Conservation (phyloP, 2,888 invertebrate genomes). For the Dolomedes plantarius region DNA sequence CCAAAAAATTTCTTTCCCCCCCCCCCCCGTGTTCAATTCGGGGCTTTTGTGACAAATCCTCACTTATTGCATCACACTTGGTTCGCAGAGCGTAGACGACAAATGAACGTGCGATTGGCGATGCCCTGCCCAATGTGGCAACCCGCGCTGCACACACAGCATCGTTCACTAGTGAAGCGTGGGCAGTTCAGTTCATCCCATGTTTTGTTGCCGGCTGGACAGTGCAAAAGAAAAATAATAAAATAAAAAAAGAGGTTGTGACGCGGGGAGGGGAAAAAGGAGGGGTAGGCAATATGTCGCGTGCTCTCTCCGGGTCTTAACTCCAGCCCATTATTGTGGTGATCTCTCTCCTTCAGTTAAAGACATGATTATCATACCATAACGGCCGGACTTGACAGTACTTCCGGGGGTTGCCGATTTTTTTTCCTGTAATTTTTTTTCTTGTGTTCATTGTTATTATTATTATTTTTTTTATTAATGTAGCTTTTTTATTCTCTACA, state of each 20-base stretch:
- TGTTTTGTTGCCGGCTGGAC: neutral
- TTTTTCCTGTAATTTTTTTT: neutral
- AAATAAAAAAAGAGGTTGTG: neutral
- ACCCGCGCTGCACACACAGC: slow-evolving; percentile 29
- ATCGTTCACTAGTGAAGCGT: slow-evolving; percentile 52
- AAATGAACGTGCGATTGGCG: slow-evolving; percentile 20
- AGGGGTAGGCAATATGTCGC: slow-evolving; percentile 2
- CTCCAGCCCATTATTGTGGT: slow-evolving; percentile 16
- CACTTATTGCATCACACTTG: neutral
- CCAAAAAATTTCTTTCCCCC: neutral
- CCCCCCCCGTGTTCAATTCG: neutral
- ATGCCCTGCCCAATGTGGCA: slow-evolving; percentile 20
- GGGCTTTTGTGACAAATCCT: slow-evolving; percentile 8
- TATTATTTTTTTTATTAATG: neutral
- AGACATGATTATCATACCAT: slow-evolving; percentile 12
- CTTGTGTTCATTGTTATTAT: neutral
- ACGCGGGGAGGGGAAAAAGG: neutral
- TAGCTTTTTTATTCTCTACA: neutral
- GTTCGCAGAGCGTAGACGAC: slow-evolving; percentile 6
- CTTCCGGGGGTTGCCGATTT: slow-evolving; percentile 5
- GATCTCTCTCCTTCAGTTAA: slow-evolving; percentile 9
- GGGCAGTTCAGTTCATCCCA: slow-evolving; percentile 37
- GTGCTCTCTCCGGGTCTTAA: slow-evolving; percentile 26
- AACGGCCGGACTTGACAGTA: slow-evolving; percentile 3
- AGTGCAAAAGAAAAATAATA: slow-evolving; percentile 4